A percentile compares a stretch with the other conserved stretches of the same genome.
Conservation (phyloP, 2,797 vertebrate species). For the Lepus oiostolus region DNA sequence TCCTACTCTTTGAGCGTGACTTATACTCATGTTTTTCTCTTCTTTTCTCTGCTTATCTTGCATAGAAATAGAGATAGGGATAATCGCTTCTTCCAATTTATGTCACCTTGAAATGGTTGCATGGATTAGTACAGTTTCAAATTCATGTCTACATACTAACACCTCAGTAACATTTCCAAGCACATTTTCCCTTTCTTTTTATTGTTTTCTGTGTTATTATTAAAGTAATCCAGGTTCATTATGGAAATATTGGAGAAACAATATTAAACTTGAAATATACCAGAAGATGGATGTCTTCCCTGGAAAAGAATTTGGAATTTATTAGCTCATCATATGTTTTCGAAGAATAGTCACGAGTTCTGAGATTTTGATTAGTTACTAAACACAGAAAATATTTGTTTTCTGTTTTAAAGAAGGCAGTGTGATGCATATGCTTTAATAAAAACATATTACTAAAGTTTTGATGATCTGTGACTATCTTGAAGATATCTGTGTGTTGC, state of each 20-base stretch:
- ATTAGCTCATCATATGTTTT: not conserved
- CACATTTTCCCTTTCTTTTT: not conserved
- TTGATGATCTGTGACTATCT: too few species aligned
- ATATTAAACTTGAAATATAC: conserved; percentile 22
- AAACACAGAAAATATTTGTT: conserved; percentile 2
- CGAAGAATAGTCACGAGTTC: not conserved
- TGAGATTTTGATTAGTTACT: conserved; percentile 11
- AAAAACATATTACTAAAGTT: too few species aligned
- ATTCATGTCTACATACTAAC: not conserved
- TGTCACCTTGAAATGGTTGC: conserved; percentile 32
- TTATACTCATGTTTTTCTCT: not conserved
- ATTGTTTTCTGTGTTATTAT: conserved; percentile 16
- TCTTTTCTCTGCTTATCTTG: conserved; percentile 5
- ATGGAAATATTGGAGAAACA: not conserved
- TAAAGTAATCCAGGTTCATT: not conserved
- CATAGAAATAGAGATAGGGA: not conserved
- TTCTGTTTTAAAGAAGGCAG: not conserved
- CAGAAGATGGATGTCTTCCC: not conserved
- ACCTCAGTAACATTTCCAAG: conserved; percentile 3
- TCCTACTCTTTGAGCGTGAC: not conserved
- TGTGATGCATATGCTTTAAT: not conserved
- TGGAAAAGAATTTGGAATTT: conserved; percentile 31
- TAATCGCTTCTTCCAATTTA: not conserved
- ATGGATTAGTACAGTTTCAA: conserved; percentile 34
- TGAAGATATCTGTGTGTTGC: too few species aligned